Evolutionary conservation across 2,888 invertebrate genomes (phyloP).

Genomic region (Cantharis lateralis): DNA sequence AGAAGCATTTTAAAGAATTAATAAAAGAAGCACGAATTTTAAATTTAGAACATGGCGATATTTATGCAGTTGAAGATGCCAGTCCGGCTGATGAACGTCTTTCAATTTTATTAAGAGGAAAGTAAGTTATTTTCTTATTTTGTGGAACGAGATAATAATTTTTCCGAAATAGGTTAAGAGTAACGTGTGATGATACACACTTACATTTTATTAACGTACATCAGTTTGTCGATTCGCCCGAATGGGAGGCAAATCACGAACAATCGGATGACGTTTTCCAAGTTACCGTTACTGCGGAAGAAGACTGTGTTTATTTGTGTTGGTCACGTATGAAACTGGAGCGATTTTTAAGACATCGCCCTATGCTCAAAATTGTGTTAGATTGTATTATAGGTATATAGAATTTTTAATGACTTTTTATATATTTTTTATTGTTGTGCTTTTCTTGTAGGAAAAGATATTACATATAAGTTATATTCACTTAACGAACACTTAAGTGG

Average conservation of each 20-base stretch:
- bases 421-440: conserved; percentile 1
- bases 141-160: neutral
- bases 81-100: conserved; percentile 79
- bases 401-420: conserved; percentile 29
- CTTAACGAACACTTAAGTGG: conserved; percentile 74
- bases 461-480: conserved; percentile 83
- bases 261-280: conserved; percentile 80
- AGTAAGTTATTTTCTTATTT: conserved; percentile 62
- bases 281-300: conserved; percentile 79
- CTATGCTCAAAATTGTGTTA: conserved; percentile 74
- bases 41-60: conserved; percentile 73
- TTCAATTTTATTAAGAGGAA: conserved; percentile 80
- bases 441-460: conserved; percentile 69
- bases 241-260: conserved; percentile 83
- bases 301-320: conserved; percentile 76
- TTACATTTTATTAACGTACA: conserved; percentile 79
- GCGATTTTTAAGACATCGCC: conserved; percentile 74
- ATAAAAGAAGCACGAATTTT: conserved; percentile 73
- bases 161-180: conserved; percentile 70
- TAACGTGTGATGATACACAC: conserved; percentile 81
- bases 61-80: conserved; percentile 79
- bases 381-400: conserved; percentile 73
- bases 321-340: conserved; percentile 80
- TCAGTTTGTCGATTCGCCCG: conserved; percentile 88
- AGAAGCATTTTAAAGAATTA: conserved; percentile 80